phyloP scores from a whole-genome alignment of 2,888 invertebrate species.

The Amphipyra tragopoginis region DNA sequence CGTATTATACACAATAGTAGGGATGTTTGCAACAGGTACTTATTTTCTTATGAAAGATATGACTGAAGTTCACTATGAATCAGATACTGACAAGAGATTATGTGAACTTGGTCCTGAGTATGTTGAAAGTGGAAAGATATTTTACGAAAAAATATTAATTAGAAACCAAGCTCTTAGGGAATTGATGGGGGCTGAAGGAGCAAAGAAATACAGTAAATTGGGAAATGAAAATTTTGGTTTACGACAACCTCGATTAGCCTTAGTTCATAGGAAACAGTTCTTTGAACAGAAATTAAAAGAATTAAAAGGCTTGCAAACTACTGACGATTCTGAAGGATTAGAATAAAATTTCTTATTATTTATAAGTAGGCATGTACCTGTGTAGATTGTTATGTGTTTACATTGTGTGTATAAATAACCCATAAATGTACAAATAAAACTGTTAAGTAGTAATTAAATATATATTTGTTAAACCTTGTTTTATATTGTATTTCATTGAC shows the following conservation, averaged over 20 bases:
- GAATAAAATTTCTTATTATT: conserved; percentile 6
- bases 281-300: conserved; percentile 90
- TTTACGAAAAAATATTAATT: conserved; percentile 92
- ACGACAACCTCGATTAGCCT: conserved; percentile 91
- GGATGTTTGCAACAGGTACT: conserved; percentile 88
- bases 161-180: conserved; percentile 93
- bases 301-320: conserved; percentile 36
- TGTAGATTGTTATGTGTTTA: no score
- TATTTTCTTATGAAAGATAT: conserved; percentile 92
- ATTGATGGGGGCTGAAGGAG: conserved; percentile 91
- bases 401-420: no score
- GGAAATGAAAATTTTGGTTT: conserved; percentile 93
- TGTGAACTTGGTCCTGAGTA: conserved; percentile 91
- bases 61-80: conserved; percentile 91
- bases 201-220: conserved; percentile 90
- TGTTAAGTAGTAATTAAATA: no score
- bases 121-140: conserved; percentile 93
- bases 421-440: no score
- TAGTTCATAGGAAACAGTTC: conserved; percentile 91
- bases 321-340: conserved; percentile 17
- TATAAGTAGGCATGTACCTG: background rate
- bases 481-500: no score
- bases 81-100: conserved; percentile 90
- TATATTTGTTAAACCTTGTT: no score
- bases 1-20: conserved; percentile 88